These are phyloP conservation scores for Cyrtorhinus lividipennis DNA, from an alignment of 1,140 invertebrate genomes.

Conservation along the genomic window DNA sequence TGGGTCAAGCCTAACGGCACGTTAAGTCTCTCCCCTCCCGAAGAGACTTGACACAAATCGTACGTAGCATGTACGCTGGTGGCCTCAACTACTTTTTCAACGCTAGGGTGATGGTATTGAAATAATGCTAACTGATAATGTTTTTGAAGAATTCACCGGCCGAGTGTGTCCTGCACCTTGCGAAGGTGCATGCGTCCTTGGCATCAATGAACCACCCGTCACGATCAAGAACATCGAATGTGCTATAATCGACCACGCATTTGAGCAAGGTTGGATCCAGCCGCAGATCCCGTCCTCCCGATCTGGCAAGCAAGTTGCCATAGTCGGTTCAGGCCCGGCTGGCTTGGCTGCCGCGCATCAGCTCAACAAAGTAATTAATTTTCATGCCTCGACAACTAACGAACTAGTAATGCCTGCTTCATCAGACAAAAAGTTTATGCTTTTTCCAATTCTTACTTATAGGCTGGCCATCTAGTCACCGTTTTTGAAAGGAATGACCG, in stretches of 20 bases:
- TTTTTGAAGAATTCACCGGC: slow-evolving; percentile 81
- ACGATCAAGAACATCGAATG: slow-evolving; percentile 99
- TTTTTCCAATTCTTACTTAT: slow-evolving; percentile 11
- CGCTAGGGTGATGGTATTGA: too few relatives aligned
- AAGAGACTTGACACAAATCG: too few relatives aligned
- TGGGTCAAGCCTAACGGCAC: too few relatives aligned
- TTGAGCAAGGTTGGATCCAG: slow-evolving; percentile 89
- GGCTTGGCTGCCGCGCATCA: slow-evolving; percentile 95
- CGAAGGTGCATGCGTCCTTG: slow-evolving; percentile 94
- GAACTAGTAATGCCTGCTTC: too few relatives aligned
- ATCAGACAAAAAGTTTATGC: background rate
- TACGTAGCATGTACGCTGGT: too few relatives aligned
- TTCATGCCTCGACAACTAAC: too few relatives aligned
- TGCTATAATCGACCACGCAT: slow-evolving; percentile 96
- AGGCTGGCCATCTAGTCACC: slow-evolving; percentile 77
- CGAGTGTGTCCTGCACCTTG: slow-evolving; percentile 97
- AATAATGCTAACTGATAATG: background rate
- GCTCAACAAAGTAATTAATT: slow-evolving; percentile 65
- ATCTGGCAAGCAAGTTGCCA: slow-evolving; percentile 73
- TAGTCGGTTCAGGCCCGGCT: slow-evolving; percentile 92
- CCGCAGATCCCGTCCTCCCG: slow-evolving; percentile 56
- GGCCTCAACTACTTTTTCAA: too few relatives aligned
- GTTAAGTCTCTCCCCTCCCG: too few relatives aligned
- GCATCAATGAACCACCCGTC: slow-evolving; percentile 88
- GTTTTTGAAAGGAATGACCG: slow-evolving; percentile 95